A percentile compares a stretch with the other conserved stretches of the same genome.
Conservation (phyloP, 2,797 vertebrate species). For the Artibeus lituratus region DNA sequence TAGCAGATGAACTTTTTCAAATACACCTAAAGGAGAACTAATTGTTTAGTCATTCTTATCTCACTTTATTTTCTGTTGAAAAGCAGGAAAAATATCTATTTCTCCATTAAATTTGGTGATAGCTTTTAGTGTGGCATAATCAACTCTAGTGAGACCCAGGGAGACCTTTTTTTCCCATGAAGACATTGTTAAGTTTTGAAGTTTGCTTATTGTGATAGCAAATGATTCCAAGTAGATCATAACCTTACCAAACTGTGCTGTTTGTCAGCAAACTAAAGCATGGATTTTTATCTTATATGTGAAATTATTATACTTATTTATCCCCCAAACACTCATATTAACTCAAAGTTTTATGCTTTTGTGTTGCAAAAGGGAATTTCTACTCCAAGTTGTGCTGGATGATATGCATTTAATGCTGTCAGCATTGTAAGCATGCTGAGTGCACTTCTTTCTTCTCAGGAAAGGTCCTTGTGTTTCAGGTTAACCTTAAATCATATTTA, state of each 20-base stretch:
- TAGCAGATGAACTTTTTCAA: background rate
- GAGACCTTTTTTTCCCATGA: background rate
- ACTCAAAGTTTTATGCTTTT: background rate
- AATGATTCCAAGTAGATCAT: background rate
- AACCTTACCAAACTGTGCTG: background rate
- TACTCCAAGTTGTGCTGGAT: background rate
- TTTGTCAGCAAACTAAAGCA: background rate
- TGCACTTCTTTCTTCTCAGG: background rate
- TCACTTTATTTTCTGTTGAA: background rate
- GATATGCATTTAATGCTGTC: background rate
- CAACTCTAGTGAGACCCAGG: background rate
- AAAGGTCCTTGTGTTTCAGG: background rate
- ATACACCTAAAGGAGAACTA: background rate
- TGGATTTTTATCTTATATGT: constrained; percentile 18
- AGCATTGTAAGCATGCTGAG: background rate
- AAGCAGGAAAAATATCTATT: background rate
- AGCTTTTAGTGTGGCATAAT: background rate
- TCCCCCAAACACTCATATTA: constrained; percentile 6
- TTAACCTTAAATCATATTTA: constrained; percentile 43
- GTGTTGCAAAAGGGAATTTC: constrained; percentile 8
- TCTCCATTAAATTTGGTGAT: background rate
- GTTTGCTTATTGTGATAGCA: background rate
- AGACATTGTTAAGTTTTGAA: background rate
- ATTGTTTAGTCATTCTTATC: background rate
- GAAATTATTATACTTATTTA: constrained; percentile 41